These are phyloP conservation scores for Nettapus auritus DNA, from an alignment of 2,113 vertebrate species.

Conservation along the genomic window DNA sequence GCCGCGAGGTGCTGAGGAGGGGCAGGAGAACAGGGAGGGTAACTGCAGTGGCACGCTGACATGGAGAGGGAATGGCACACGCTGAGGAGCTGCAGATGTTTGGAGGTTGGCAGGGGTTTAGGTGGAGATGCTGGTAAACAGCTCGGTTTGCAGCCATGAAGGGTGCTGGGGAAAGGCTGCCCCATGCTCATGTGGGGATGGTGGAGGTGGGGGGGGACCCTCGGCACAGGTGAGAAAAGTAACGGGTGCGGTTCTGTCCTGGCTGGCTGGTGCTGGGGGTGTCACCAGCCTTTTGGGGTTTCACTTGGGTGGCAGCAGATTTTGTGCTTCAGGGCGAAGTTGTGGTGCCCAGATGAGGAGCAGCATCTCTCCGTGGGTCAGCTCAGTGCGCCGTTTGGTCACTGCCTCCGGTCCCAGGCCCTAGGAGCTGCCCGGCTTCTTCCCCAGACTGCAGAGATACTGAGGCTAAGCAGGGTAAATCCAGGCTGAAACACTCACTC, in stretches of 20 bases:
- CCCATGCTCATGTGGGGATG: too few relatives aligned
- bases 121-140: slow-evolving; percentile 20
- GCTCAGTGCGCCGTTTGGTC: not conserved
- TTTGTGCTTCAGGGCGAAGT: not conserved
- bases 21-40: not conserved
- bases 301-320: not conserved
- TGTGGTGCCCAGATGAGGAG: not conserved
- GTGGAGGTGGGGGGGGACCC: not conserved
- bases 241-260: not conserved
- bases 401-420: not conserved
- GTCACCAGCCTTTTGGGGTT: not conserved
- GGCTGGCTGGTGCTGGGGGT: not conserved
- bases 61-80: not conserved
- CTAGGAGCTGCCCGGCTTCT: not conserved
- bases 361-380: not conserved
- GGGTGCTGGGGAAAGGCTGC: not conserved
- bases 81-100: slow-evolving; percentile 60
- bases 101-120: slow-evolving; percentile 11
- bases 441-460: not conserved
- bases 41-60: not conserved
- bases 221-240: not conserved
- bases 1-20: not conserved
- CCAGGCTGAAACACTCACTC: not conserved
- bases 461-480: not conserved
- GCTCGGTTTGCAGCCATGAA: not conserved